phyloP scores from a whole-genome alignment of 1,140 invertebrate species.

The Lasaia peninsularis region DNA sequence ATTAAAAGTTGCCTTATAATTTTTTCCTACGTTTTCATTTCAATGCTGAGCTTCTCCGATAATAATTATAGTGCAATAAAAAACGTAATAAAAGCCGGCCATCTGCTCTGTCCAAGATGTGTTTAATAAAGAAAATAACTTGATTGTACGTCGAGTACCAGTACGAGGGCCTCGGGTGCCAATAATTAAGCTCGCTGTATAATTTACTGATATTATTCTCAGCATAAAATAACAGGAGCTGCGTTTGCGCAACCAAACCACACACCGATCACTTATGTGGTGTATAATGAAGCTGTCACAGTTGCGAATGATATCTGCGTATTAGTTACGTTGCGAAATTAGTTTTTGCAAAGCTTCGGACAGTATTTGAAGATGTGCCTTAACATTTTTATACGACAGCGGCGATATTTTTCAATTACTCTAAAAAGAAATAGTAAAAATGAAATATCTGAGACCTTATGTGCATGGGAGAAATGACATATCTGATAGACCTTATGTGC shows the following conservation, averaged over 20 bases:
- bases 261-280: slow-evolving; percentile 48
- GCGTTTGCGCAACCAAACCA: slow-evolving; percentile 48
- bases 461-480: too few species aligned
- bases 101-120: slow-evolving; percentile 7
- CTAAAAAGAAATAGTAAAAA: too few species aligned
- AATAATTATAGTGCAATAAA: slow-evolving; percentile 6
- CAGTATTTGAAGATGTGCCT: neutral
- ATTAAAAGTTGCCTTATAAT: neutral
- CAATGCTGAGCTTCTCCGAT: neutral
- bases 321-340: neutral
- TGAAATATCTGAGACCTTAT: too few species aligned
- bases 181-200: slow-evolving; percentile 57
- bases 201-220: slow-evolving; percentile 65
- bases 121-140: slow-evolving; percentile 26
- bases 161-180: slow-evolving; percentile 27
- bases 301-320: slow-evolving; percentile 8
- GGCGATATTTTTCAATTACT: too few species aligned
- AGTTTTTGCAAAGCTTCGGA: neutral
- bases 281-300: slow-evolving; percentile 50
- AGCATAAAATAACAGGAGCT: slow-evolving; percentile 63
- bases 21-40: neutral
- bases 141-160: slow-evolving; percentile 15
- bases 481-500: too few species aligned
- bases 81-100: slow-evolving; percentile 2
- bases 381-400: neutral